Base-by-base conservation (phyloP, 92 coral and sea anemone species). In the Paragorgia papillata region DNA sequence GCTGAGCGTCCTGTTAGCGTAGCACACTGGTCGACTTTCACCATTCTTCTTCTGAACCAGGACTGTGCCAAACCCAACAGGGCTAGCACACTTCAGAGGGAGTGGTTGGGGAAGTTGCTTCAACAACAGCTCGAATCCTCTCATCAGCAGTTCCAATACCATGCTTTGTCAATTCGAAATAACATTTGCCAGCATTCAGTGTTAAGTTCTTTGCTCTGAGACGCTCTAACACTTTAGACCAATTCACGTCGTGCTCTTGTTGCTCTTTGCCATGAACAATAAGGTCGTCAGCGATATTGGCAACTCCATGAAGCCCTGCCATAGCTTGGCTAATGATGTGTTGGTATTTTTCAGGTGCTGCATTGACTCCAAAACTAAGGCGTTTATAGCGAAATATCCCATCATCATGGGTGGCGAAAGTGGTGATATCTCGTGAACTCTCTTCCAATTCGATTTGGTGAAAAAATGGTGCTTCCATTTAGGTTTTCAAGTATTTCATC, bases 21-120 rank as follows among this genome's bases (percentile, higher is more conserved):
- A 81, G 74, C 82, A 57, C 9, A 84, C 73, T 25, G 79, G 84
- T 30, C 84, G 43, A 2, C 62, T 34, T 75, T 79, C 81, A 43
- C 79, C 80, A 21, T 74, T 74, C 70, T 84, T 84, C 63, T 54
- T 37, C 26, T 74, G 79, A n/a, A 81, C 83, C 21, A 85, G 75
- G 33, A 74, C 85, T 22, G 86, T 83, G 37, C 86, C 83, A 8
- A 58, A 44, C 15, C 89, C 86, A 32, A 81, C 89, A 15, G 83
- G 89, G 49, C 86, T 86, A 34, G 88, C 83, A 59, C 48, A 82
- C 76, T 39, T 82, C 86, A 5, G 82, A 82, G 22, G 81, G 35
- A 51, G 81, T 9, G 22, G 70, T 54, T 49, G 76, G 81, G 5
- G 46, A 55, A 19, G 62, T 53, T 54, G 81, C 76, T 59, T 73